Conservation (phyloP, 2,888 invertebrate genomes). For the Synergus umbraculus region DNA sequence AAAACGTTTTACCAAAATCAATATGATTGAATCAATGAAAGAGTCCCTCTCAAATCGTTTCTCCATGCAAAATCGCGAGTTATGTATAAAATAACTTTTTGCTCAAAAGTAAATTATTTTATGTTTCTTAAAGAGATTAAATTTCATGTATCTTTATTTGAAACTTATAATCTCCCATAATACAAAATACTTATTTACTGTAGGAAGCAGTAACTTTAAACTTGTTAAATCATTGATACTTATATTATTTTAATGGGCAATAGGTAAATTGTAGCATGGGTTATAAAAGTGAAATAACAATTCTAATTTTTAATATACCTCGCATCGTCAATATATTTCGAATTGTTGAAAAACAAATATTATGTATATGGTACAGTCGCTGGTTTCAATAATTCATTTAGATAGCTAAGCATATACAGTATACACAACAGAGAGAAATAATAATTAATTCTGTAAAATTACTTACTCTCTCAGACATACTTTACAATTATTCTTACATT, state of each 20-base stretch:
- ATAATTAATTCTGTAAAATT: constrained; percentile 69
- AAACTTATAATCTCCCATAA: no score
- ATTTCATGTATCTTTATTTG: no score
- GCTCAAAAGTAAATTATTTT: background rate
- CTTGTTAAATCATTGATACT: background rate
- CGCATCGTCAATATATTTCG: constrained; percentile 72
- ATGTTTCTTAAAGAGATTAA: no score
- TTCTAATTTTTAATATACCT: constrained; percentile 56
- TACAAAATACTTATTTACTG: no score
- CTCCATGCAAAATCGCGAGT: background rate
- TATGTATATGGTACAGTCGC: constrained; percentile 65
- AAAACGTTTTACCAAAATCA: constrained; percentile 52
- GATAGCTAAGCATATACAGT: constrained; percentile 70
- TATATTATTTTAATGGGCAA: background rate
- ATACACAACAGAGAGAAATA: constrained; percentile 65
- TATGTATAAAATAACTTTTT: no score
- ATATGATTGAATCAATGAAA: constrained; percentile 44
- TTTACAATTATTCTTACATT: constrained; percentile 62
- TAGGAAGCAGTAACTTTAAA: no score
- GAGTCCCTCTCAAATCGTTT: background rate
- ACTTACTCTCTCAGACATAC: constrained; percentile 58
- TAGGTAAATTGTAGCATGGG: background rate
- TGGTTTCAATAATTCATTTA: constrained; percentile 53
- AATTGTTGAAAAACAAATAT: constrained; percentile 72
- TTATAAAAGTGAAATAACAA: constrained; percentile 31